These are phyloP conservation scores for Uromys caudimaculatus DNA, from an alignment of 2,797 vertebrate species.

Conservation along the genomic window DNA sequence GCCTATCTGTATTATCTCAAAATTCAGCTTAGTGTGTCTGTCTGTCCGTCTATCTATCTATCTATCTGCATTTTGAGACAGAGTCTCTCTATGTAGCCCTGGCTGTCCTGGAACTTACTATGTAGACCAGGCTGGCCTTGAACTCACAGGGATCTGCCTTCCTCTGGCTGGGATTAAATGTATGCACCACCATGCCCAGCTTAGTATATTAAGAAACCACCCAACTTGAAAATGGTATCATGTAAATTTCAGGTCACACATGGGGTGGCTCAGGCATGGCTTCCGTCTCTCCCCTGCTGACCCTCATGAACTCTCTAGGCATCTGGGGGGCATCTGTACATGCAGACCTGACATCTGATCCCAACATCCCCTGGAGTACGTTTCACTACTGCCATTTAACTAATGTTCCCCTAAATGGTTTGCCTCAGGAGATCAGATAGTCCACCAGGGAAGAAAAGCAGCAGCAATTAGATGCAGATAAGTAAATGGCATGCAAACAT, in stretches of 20 bases:
- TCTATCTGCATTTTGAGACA: background rate
- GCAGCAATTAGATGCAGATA: background rate
- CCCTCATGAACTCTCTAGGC: no score
- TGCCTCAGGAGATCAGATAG: background rate
- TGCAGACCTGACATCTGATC: background rate
- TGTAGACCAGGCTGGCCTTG: background rate
- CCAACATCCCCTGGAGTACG: background rate
- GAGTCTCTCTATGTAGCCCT: background rate
- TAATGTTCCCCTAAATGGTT: background rate
- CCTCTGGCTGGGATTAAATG: background rate
- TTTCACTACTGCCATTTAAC: background rate
- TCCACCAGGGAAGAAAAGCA: background rate
- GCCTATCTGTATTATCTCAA: background rate
- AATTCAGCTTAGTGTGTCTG: background rate
- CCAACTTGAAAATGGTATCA: background rate
- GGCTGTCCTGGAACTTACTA: background rate
- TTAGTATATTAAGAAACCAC: background rate
- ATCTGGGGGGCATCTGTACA: rapidly evolving
- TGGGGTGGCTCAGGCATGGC: rapidly evolving
- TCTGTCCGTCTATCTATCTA: background rate
- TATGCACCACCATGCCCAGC: rapidly evolving
- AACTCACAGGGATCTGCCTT: background rate
- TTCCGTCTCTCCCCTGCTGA: background rate
- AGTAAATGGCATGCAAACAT: background rate
- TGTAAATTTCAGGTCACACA: background rate